Base-by-base conservation (phyloP, 2,797 vertebrate species). In the Neosalanx taihuensis region DNA sequence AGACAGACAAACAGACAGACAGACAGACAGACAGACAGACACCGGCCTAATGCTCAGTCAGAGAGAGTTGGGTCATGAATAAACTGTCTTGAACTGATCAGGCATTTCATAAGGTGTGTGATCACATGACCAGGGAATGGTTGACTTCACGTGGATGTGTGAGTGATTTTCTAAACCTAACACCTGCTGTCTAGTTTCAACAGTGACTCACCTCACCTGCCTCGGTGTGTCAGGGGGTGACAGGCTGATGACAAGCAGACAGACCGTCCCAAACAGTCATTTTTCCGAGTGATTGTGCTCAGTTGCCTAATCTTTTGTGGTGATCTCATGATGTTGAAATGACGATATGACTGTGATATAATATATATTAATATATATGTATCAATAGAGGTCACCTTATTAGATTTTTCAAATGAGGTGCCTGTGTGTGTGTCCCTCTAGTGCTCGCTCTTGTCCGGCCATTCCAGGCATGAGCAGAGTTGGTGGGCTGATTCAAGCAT, bases 141-240 rank as follows among this genome's bases (percentile, higher is more conserved):
- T 3, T 13, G 41, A 46, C 9, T 41, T 41, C 10, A 13, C 5
- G 37, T 41, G 37, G 37, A 41, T 41, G 37, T 41, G 10, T 41
- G 37, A 10, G 41, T 12, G 41, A 46, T 13, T 46, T 13, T 46
- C 41, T 9, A 2, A 13, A 46, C 41, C 41, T 57, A 70, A 74
- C 69, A 79, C 67, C 73, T 76, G 70, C 67, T 15, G 68, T 83
- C 69, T 68, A 58, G 62, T 71, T 63, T 51, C 49, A 66, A 53
- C 64, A 57, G 23, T 79, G 74, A 79, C 74, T 81, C 81, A 76
- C 37, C 64, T 29, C 13, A 35, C 64, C 53, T 70, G 23, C 30
- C n/a, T n/a, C 56, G 29, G 64, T 65, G 67, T 73, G 64, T 73
- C 23, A 75, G 67, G 73, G 79, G 75, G 59, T 69, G 30, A 76